Evolutionary conservation across 2,797 vertebrate genomes (phyloP).

Genomic region (Sebastes minor): DNA sequence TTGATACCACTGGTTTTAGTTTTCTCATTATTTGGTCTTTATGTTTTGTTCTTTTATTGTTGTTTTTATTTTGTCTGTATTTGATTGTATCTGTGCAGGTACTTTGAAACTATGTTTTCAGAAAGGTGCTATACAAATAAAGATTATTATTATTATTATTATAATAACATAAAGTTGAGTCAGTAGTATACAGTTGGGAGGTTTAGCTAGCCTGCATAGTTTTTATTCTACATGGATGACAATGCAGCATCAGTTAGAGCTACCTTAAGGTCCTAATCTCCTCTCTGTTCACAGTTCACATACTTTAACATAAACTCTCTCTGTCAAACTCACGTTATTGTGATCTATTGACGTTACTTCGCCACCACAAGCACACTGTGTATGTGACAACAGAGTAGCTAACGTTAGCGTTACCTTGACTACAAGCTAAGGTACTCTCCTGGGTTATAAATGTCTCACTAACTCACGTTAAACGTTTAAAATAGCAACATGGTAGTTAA

Average conservation of each 20-base stretch:
- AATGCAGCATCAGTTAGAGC: neutral
- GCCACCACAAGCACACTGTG: too few relatives aligned
- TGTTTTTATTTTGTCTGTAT: too few relatives aligned
- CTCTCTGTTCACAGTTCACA: conserved; percentile 15
- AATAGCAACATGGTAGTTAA: neutral
- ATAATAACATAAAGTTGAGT: neutral
- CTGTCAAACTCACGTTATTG: neutral
- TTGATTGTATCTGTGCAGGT: accelerated
- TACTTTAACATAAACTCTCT: neutral
- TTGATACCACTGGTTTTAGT: too few relatives aligned
- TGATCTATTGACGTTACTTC: neutral
- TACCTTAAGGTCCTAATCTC: conserved; percentile 7
- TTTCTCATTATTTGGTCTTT: too few relatives aligned
- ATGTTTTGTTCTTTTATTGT: too few relatives aligned
- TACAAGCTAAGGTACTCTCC: neutral
- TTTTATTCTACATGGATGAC: neutral
- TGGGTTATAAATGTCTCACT: neutral
- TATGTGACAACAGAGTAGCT: neutral
- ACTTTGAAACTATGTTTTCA: too few relatives aligned
- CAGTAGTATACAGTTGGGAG: neutral
- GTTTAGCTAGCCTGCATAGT: neutral
- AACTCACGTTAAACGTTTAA: neutral
- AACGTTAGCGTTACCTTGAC: neutral
- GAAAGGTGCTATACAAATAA: too few relatives aligned
- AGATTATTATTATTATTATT: too few relatives aligned